phyloP scores from a whole-genome alignment of 2,113 vertebrate species.

The Nipponia nippon region DNA sequence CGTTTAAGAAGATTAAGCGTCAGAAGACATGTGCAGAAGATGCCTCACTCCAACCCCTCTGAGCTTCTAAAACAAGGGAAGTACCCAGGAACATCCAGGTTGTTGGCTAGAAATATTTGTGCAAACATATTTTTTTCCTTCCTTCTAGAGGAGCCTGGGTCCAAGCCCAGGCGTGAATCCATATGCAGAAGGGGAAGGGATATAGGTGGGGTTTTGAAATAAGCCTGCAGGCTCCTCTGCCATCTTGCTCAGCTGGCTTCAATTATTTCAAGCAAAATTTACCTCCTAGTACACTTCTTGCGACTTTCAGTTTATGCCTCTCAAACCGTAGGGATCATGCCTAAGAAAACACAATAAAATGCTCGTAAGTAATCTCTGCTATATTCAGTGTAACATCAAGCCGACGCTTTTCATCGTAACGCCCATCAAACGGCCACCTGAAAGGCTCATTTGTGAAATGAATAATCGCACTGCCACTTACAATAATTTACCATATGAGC shows the following conservation, averaged over 20 bases:
- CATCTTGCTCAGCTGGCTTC: background rate
- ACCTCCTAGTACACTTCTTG: background rate
- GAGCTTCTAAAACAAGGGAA: background rate
- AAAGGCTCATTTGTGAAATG: background rate
- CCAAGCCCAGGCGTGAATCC: background rate
- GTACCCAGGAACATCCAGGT: background rate
- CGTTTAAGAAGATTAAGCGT: background rate
- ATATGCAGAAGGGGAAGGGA: background rate
- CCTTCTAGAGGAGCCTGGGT: background rate
- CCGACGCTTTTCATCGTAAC: background rate
- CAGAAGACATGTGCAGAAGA: background rate
- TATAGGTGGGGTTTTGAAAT: background rate
- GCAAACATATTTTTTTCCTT: background rate
- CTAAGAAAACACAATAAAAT: background rate
- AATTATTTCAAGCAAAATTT: background rate
- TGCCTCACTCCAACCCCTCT: background rate
- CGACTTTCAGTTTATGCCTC: background rate
- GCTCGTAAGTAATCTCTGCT: background rate
- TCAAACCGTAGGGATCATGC: background rate
- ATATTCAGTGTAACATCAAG: background rate
- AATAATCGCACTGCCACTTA: background rate
- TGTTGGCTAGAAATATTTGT: background rate
- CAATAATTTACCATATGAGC: background rate
- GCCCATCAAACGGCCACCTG: background rate
- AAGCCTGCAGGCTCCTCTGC: background rate